Base-by-base conservation (phyloP, 1,140 invertebrate species). In the Bombus difficillimus region DNA sequence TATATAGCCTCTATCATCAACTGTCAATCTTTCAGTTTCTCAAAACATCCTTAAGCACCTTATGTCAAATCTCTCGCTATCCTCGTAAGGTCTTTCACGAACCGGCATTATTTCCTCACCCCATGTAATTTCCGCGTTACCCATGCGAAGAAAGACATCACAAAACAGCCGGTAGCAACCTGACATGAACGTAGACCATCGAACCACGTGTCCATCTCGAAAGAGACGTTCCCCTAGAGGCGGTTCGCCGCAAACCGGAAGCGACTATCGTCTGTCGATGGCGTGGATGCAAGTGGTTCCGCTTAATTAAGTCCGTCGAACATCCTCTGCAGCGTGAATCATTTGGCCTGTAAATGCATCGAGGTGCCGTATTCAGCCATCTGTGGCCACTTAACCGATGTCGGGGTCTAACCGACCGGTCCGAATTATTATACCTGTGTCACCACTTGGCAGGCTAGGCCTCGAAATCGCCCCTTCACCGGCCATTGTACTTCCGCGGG, bases 341-440 rank as follows among this genome's bases (percentile, higher is more conserved):
- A 90, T 88, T 90, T 89, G 88, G 87, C 72, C 81, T 81, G 73
- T 88, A 84, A 89, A 81, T 69, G 88, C 87, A 37, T 53, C 83
- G 79, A 81, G 81, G 72, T 69, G 85, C 71, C 80, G 83, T 47
- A 81, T 89, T 89, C 89, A 88, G 88, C 90, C 91, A 91, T 91
- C 86, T 90, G 91, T 86, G 91, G 89, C 86, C 90, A 90, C 90
- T 91, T 91, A 87, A 90, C 79, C 81, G 69, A 86, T 86, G 88
- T 53, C 57, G 59, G 57, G 22, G 85, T 84, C 77, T 82, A 91
- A 86, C 88, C 89, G 86, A 91, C 89, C 89, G 88, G 80, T 85
- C 85, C 86, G 69, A 73, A 90, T 91, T 91, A 91, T 91, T 91
- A 91, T 91, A 91, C 86, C 91, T 91, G 86, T 79, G 81, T 85